Evolutionary conservation across 2,797 vertebrate genomes (phyloP).

Genomic region (Florisuga fusca): DNA sequence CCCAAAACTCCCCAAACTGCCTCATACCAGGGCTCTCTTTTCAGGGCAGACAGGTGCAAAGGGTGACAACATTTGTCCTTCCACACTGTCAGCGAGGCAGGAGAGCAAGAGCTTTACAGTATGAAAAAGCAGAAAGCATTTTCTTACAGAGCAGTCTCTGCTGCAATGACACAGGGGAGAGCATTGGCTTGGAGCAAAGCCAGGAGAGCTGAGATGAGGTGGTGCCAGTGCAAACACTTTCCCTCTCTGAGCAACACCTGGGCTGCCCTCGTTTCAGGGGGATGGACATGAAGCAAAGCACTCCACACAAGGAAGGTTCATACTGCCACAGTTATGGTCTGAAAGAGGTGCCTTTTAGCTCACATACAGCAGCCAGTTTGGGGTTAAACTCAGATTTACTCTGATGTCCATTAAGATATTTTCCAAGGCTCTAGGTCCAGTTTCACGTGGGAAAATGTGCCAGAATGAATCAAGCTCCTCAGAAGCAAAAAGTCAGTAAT

Average conservation of each 20-base stretch:
- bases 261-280: accelerated
- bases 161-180: accelerated
- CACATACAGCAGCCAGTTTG: conserved; percentile 44
- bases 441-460: conserved; percentile 86
- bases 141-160: neutral
- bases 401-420: conserved; percentile 77
- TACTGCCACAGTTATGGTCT: accelerated
- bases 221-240: neutral
- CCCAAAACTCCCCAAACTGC: neutral
- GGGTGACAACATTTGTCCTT: neutral
- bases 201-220: neutral
- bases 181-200: accelerated
- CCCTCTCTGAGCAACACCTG: accelerated
- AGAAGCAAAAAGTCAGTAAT: conserved; percentile 82
- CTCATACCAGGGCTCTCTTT: neutral
- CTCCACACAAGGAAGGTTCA: accelerated
- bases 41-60: neutral
- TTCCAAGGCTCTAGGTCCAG: conserved; percentile 77
- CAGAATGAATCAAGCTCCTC: conserved; percentile 81
- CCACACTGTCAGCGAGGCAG: neutral
- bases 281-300: neutral
- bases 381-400: conserved; percentile 66
- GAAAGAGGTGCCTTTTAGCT: conserved; percentile 13
- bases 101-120: neutral
- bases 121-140: accelerated